Percentiles rank a stretch among this genome's conserved stretches.
phyloP scores from a whole-genome alignment of 2,888 invertebrate species.

The Megastigmus dorsalis region DNA sequence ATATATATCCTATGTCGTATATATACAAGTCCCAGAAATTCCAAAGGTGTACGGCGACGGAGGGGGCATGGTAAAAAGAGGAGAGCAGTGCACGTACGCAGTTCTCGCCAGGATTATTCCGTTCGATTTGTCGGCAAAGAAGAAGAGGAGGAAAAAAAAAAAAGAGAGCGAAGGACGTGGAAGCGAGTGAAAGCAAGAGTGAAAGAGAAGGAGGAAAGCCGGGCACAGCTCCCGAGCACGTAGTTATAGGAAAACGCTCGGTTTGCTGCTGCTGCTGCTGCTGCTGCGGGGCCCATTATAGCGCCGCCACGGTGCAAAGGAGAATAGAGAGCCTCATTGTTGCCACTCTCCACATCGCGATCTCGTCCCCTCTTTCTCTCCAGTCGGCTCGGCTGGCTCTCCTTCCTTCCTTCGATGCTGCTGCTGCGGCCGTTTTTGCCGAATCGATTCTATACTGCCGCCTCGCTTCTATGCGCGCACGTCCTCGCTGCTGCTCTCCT shows the following conservation, averaged over 20 bases:
- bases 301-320: background rate
- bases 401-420: background rate
- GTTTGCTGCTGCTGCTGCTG: conserved; percentile 13
- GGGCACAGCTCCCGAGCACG: background rate
- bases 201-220: conserved; percentile 1
- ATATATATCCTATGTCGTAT: no score
- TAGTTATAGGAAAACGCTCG: conserved; percentile 28
- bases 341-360: conserved; percentile 15
- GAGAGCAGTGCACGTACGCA: background rate
- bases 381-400: no score
- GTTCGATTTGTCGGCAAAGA: conserved; percentile 40
- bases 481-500: background rate
- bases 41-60: no score
- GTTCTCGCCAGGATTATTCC: conserved; percentile 44
- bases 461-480: background rate
- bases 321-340: conserved; percentile 4
- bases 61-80: background rate
- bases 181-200: conserved; percentile 23
- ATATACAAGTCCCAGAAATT: background rate
- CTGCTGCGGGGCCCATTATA: background rate
- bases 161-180: conserved; percentile 6
- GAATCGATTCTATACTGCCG: conserved; percentile 19
- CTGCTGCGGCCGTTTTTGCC: background rate
- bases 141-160: conserved; percentile 1
- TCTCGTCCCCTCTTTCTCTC: conserved; percentile 6